Evolutionary conservation across 2,888 invertebrate genomes (phyloP).

Genomic region (Coelinius sp.): DNA sequence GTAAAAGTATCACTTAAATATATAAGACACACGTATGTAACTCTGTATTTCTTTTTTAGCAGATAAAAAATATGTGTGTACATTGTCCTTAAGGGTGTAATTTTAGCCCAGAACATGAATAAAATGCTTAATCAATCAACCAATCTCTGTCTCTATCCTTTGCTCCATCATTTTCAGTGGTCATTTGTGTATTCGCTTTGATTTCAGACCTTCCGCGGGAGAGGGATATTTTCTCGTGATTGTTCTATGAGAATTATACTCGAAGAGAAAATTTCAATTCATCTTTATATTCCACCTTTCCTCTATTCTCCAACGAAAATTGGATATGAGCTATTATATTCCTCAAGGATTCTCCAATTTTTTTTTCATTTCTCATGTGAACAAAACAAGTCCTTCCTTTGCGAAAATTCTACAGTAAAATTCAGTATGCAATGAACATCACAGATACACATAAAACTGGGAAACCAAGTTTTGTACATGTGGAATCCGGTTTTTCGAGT

Average conservation of each 20-base stretch:
- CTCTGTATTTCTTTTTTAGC: no score
- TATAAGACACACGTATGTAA: no score
- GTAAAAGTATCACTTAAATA: no score
- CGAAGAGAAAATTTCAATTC: conserved; percentile 8
- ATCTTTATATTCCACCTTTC: conserved; percentile 31
- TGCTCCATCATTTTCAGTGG: conserved; percentile 28
- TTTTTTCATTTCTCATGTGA: neutral
- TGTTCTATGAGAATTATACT: conserved; percentile 22
- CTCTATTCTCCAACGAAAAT: neutral
- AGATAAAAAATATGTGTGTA: no score
- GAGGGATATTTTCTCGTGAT: conserved; percentile 32
- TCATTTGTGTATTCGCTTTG: conserved; percentile 29
- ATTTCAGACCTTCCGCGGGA: conserved; percentile 42
- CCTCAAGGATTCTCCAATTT: no score
- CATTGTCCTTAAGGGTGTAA: no score
- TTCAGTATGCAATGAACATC: conserved; percentile 39
- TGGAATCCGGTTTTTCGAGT: conserved; percentile 70
- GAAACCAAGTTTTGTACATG: conserved; percentile 66
- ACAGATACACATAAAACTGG: conserved; percentile 50
- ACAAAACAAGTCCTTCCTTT: neutral
- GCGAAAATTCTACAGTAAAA: conserved; percentile 1
- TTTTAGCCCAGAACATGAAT: no score
- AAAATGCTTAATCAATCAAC: neutral
- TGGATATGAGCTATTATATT: no score
- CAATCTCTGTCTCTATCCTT: neutral